Evolutionary conservation across 2,113 vertebrate genomes (phyloP), one percentile per base, ranked within the genome.

Genomic region (Greenwoodochromis staneri): DNA sequence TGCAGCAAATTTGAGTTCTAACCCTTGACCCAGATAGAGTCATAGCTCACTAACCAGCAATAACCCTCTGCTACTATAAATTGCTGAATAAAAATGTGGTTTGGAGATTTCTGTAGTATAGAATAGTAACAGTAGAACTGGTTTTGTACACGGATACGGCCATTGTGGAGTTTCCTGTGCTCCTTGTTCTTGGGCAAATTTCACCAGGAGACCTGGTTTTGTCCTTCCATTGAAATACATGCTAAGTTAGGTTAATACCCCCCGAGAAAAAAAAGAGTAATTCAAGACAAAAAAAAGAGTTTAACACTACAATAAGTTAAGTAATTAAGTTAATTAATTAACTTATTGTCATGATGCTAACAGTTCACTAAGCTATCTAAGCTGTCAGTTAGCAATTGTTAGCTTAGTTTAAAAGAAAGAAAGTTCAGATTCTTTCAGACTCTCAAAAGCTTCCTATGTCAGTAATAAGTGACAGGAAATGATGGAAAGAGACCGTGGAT

Each of bases 351-450:
- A 7, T 76, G 69, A 27, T 47, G 71, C 42, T 49, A 47, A 47
- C 1, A 76, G 9, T 0, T 76, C 14, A 19, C 40, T 45, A 19
- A 21, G 66, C 66, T 0, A 71, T 0, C 57, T 24, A 27, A 42
- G 13, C 6, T 47, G 40, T 76, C 71, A 29, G 42, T 47, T 76
- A 47, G 24, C 42, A 19, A 29, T 1, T 29, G 21, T 29, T 76
- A 47, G 24, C 24, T 47, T 76, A 27, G 71, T 76, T 49, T 3
- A 76, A 17, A 76, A 76, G 24, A 47, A 19, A 76, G 69, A 11
- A 29, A 19, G 9, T 76, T 76, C 0, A 47, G 16, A 76, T 76
- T 47, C 21, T 29, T 76, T 47, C 24, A 47, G 40, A 49, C 42
- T 29, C 24, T 76, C 12, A 40, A 69, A 69, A 24, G 36, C 36